Percentiles rank a stretch among this genome's conserved stretches.
Conservation (phyloP, 2,888 invertebrate species). For the Leucozona laternaria region DNA sequence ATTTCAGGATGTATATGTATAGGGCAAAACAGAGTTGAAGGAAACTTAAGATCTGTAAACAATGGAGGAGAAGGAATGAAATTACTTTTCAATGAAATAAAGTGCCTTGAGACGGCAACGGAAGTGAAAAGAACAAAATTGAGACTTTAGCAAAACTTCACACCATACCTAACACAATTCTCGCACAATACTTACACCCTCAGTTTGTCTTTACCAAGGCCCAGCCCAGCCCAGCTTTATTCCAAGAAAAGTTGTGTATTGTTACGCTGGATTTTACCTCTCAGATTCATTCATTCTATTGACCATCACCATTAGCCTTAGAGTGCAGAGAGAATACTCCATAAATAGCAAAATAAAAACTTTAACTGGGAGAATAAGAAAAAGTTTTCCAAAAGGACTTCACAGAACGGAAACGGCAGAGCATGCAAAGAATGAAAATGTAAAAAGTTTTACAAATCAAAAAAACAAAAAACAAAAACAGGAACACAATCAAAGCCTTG, state of each 20-base stretch:
- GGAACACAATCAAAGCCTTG: slow-evolving; percentile 31
- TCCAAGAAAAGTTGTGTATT: slow-evolving; percentile 8
- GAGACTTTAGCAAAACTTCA: slow-evolving; percentile 19
- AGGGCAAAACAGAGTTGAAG: background rate
- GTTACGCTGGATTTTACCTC: slow-evolving; percentile 1
- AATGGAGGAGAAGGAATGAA: slow-evolving; percentile 9
- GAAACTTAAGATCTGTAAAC: slow-evolving; percentile 32
- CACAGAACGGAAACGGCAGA: slow-evolving; percentile 30
- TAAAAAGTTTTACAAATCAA: slow-evolving; percentile 9
- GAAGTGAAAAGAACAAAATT: slow-evolving; percentile 12
- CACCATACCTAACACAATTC: slow-evolving; percentile 1
- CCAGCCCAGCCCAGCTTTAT: background rate
- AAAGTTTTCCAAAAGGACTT: slow-evolving; percentile 21
- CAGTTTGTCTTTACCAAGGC: background rate
- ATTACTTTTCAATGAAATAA: slow-evolving; percentile 34
- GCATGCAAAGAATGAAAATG: slow-evolving; percentile 36
- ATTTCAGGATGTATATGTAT: background rate
- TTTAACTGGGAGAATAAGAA: slow-evolving; percentile 3
- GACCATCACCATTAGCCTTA: slow-evolving; percentile 39
- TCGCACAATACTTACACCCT: background rate
- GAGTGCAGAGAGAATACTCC: slow-evolving; percentile 38
- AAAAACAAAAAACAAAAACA: background rate
- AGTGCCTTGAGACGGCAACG: slow-evolving; percentile 21
- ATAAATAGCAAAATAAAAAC: slow-evolving; percentile 29
- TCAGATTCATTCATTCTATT: slow-evolving; percentile 27